Evolutionary conservation across 2,797 vertebrate genomes (phyloP).

Genomic region (Crypturellus tataupa): DNA sequence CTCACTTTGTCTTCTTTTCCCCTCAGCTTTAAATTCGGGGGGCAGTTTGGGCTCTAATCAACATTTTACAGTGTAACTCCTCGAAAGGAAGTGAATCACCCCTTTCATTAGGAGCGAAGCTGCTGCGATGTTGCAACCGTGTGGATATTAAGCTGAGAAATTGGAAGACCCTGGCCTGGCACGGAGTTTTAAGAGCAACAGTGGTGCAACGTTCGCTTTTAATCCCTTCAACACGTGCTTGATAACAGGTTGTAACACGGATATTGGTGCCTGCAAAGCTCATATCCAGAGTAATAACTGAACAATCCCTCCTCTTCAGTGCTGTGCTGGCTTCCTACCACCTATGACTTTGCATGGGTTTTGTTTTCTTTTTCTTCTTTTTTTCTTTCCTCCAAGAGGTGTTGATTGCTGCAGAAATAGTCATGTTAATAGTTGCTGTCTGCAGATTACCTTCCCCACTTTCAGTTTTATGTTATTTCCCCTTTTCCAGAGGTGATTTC

Average conservation of each 20-base stretch:
- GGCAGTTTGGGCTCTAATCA: neutral
- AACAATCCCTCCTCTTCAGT: slow-evolving; percentile 36
- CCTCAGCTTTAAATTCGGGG: neutral
- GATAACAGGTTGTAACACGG: slow-evolving; percentile 61
- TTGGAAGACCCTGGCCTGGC: slow-evolving; percentile 45
- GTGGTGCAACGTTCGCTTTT: neutral
- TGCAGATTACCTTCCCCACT: neutral
- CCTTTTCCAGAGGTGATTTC: slow-evolving; percentile 27
- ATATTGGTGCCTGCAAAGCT: neutral
- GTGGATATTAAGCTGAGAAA: slow-evolving; percentile 11
- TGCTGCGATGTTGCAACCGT: slow-evolving; percentile 13
- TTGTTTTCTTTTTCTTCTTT: neutral
- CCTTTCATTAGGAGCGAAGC: neutral
- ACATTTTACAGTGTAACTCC: neutral
- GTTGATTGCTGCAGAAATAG: slow-evolving; percentile 55
- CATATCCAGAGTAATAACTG: neutral
- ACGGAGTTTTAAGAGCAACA: neutral
- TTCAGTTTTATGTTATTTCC: neutral
- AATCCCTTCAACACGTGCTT: slow-evolving; percentile 1
- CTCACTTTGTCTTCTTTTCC: slow-evolving; percentile 12
- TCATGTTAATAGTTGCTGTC: neutral
- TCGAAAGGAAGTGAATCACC: slow-evolving; percentile 45
- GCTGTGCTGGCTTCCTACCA: slow-evolving; percentile 35
- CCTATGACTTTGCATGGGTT: slow-evolving; percentile 34
- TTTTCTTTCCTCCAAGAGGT: neutral